Evolutionary conservation across 1,140 invertebrate genomes (phyloP).

Genomic region (Drosophila bocqueti): DNA sequence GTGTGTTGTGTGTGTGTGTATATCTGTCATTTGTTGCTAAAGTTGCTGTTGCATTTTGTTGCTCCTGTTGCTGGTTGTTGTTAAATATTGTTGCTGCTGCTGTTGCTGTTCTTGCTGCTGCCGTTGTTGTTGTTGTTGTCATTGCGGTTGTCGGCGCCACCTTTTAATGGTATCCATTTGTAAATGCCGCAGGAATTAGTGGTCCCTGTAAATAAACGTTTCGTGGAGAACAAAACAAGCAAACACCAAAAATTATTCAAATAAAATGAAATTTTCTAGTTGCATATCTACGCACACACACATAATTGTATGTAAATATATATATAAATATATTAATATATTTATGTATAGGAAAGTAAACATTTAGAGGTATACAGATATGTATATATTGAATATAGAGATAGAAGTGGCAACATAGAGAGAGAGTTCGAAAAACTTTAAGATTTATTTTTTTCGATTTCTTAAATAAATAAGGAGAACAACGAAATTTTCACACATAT

Average conservation of each 20-base stretch:
- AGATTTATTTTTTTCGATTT: conserved; percentile 14
- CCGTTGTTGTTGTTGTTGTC: conserved; percentile 68
- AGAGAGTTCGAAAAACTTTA: conserved; percentile 12
- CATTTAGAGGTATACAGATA: conserved; percentile 50
- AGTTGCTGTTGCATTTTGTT: conserved; percentile 54
- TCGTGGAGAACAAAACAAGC: conserved; percentile 75
- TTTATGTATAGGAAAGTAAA: conserved; percentile 62
- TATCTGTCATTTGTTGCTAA: conserved; percentile 52
- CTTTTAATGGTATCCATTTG: conserved; percentile 96
- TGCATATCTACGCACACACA: conserved; percentile 67
- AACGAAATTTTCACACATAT: conserved; percentile 1
- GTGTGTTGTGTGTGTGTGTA: conserved; percentile 15
- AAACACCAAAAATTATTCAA: conserved; percentile 80
- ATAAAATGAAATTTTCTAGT: conserved; percentile 61
- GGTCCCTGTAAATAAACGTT: conserved; percentile 89
- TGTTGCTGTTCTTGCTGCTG: conserved; percentile 44
- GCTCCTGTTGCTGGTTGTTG: conserved; percentile 48
- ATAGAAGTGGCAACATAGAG: conserved; percentile 41
- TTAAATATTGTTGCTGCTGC: conserved; percentile 35
- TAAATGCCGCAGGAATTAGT: conserved; percentile 96
- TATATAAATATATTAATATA: conserved; percentile 37
- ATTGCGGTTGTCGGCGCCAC: conserved; percentile 81
- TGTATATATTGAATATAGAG: conserved; percentile 37
- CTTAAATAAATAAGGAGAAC: conserved; percentile 21
- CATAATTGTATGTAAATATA: conserved; percentile 52